Evolutionary conservation across 2,888 invertebrate genomes (phyloP).

Genomic region (Ochlodes sylvanus): DNA sequence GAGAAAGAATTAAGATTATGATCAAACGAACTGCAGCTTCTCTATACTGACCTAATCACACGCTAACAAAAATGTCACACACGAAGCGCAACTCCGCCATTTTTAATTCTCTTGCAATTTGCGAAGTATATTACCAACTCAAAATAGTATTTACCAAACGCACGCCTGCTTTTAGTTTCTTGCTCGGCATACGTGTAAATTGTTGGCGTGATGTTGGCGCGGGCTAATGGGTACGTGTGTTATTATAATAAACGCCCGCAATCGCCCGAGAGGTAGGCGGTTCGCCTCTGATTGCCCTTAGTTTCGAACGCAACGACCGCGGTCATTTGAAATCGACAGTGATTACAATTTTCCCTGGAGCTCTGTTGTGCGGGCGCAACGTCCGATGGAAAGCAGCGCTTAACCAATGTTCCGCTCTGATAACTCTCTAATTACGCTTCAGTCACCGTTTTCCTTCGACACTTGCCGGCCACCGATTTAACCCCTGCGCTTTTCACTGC

Average conservation of each 20-base stretch:
- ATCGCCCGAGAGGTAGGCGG: slow-evolving; percentile 45
- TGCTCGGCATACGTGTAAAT: slow-evolving; percentile 55
- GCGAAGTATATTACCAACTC: slow-evolving; percentile 43
- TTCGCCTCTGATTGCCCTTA: slow-evolving; percentile 60
- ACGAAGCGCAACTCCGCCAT: slow-evolving; percentile 50
- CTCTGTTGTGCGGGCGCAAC: slow-evolving; percentile 78
- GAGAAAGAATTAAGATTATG: slow-evolving; percentile 52
- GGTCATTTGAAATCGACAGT: slow-evolving; percentile 82
- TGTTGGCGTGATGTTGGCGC: slow-evolving; percentile 54
- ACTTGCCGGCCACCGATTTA: slow-evolving; percentile 71
- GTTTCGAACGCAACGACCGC: slow-evolving; percentile 68
- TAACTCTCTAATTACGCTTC: slow-evolving; percentile 82
- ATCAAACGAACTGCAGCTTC: too few species aligned
- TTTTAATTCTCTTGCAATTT: slow-evolving; percentile 59
- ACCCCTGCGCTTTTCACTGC: slow-evolving; percentile 77
- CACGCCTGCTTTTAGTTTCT: slow-evolving; percentile 60
- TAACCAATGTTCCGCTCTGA: slow-evolving; percentile 84
- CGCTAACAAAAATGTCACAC: slow-evolving; percentile 56
- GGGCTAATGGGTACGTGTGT: slow-evolving; percentile 52
- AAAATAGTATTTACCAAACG: slow-evolving; percentile 64
- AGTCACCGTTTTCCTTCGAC: slow-evolving; percentile 77
- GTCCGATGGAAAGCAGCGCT: slow-evolving; percentile 84
- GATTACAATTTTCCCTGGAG: slow-evolving; percentile 83
- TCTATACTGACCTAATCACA: slow-evolving; percentile 65
- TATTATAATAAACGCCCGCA: slow-evolving; percentile 59